Base-by-base conservation (phyloP, 2,797 vertebrate genomes). In the Antennarius maculatus region DNA sequence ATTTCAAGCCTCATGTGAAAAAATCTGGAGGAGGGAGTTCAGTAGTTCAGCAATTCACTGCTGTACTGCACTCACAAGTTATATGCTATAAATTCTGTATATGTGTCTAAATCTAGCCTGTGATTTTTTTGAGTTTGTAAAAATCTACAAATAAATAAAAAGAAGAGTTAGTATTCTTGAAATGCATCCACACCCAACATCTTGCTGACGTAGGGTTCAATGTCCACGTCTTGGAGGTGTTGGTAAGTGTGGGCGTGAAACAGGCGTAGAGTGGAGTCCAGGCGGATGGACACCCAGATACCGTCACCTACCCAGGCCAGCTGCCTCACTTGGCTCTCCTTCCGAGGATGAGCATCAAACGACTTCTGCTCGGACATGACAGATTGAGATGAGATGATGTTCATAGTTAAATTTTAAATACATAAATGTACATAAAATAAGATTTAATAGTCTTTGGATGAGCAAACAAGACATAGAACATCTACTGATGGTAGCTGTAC, bases 171-270 rank as follows among this genome's bases (percentile, higher is more conserved):
- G n/a, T 37, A 13, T 50, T 45, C 39, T 12, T n/a, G 13, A 27
- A 11, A 45, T 13, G 31, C 0, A 16, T 23, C 18, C 86, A 83
- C 87, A 99, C 97, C 97, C 46, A 99, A 88, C 97, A 99, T 99
- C 89, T 99, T 99, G 95, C 97, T 99, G 94, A 99, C 97, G 0
- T 99, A 99, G 52, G 97, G 97, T 79, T 99, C 97, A 0, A 99
- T 99, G 91, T 99, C 97, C 18, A 99, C 97, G 0, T 99, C 97
- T 80, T 99, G 97, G 54, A 99, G 94, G 77, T 99, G 97, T 79
- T 99, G 97, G 74, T 96, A 96, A 70, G 96, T 98, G 92, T 97
- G 97, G 3, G 97, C 97, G 0, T 99, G 97, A 80, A 98, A 99
- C 48, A 99, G 90, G 66, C 97, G 93, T 43, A 99, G 91, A 0